Conservation (phyloP, 2,888 invertebrate species). For the Halictus ligatus region DNA sequence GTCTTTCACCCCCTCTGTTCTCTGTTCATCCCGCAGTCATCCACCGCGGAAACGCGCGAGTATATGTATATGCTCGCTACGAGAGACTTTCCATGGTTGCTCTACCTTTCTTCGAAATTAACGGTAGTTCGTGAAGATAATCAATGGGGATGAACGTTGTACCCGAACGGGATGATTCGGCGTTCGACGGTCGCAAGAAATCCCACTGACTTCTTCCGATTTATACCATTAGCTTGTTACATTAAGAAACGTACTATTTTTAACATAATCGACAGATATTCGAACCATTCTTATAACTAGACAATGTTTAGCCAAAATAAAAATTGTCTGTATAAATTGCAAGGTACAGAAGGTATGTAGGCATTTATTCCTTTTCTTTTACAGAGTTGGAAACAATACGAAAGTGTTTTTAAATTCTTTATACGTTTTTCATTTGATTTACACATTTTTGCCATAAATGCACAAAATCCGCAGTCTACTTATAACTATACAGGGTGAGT, state of each 20-base stretch:
- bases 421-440: not conserved
- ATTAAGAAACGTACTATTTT: not conserved
- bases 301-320: not conserved
- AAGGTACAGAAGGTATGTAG: not conserved
- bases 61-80: conserved; percentile 22
- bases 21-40: conserved; percentile 32
- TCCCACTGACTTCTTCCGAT: not conserved
- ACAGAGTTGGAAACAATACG: not conserved
- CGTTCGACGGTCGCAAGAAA: not conserved
- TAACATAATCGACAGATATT: not conserved
- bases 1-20: conserved; percentile 3
- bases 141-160: not conserved
- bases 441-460: too few species aligned
- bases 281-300: not conserved
- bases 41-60: conserved; percentile 22
- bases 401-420: not conserved
- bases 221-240: not conserved
- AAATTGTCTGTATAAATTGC: not conserved
- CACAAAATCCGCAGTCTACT: too few species aligned
- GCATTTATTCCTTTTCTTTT: not conserved
- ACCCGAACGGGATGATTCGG: not conserved
- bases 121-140: conserved; percentile 17
- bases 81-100: not conserved
- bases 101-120: conserved; percentile 26
- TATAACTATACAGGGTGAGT: too few species aligned